A percentile compares a stretch with the other conserved stretches of the same genome.
phyloP scores from a whole-genome alignment of 2,113 vertebrate species.

The Dunckerocampus dactyliophorus region DNA sequence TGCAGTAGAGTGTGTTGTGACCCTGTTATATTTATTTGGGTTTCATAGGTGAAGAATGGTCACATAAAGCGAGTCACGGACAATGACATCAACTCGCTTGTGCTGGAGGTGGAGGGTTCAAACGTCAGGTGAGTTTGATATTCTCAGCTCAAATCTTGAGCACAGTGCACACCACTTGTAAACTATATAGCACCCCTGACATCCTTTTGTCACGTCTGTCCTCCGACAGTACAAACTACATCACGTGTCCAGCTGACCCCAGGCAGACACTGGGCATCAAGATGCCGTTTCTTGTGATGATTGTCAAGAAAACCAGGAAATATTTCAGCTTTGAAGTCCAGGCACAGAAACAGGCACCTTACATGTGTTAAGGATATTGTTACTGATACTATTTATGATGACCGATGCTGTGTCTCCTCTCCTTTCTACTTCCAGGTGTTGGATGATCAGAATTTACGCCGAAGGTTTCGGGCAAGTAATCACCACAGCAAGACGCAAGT shows the following conservation, averaged over 20 bases:
- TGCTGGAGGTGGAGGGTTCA: slow-evolving; percentile 90
- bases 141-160: not conserved
- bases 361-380: not conserved
- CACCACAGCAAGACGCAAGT: slow-evolving; percentile 95
- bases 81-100: slow-evolving; percentile 92
- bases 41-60: slow-evolving; percentile 87
- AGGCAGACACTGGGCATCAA: slow-evolving; percentile 96
- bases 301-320: slow-evolving; percentile 96
- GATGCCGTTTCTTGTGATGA: slow-evolving; percentile 94
- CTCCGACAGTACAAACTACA: slow-evolving; percentile 87
- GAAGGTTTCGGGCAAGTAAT: slow-evolving; percentile 92
- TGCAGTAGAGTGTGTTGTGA: too few relatives aligned
- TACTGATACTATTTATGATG: not conserved
- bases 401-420: not conserved
- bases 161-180: not conserved
- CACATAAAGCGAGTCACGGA: slow-evolving; percentile 93
- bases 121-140: slow-evolving; percentile 84
- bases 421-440: slow-evolving; percentile 77
- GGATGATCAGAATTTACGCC: slow-evolving; percentile 92
- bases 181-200: not conserved
- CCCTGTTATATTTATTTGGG: not conserved
- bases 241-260: slow-evolving; percentile 95
- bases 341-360: slow-evolving; percentile 62
- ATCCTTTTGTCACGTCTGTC: not conserved
- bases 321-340: slow-evolving; percentile 98